These are phyloP conservation scores for Sepiola atlantica DNA, from an alignment of 2,888 invertebrate genomes.

Conservation along the genomic window DNA sequence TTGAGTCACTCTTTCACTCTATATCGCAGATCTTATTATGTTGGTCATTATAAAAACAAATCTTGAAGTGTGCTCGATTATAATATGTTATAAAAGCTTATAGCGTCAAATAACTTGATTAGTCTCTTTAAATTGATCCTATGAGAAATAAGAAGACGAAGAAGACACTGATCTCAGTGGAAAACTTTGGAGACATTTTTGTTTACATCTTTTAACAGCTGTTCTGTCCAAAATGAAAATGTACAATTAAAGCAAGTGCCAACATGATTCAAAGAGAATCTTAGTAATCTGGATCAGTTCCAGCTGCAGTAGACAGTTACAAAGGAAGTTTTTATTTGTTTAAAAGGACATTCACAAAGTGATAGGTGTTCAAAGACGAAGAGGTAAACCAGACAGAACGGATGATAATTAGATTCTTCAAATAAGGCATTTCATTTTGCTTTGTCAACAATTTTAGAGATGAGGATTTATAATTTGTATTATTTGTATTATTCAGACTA, in stretches of 20 bases:
- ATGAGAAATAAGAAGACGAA: neutral
- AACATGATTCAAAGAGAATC: neutral
- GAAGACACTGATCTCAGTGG: neutral
- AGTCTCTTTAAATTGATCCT: too few species aligned
- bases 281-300: neutral
- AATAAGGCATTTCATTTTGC: neutral
- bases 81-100: too few species aligned
- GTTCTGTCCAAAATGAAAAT: neutral
- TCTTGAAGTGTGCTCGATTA: too few species aligned
- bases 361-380: neutral
- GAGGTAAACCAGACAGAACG: neutral
- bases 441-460: neutral
- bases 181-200: neutral
- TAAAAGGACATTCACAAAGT: neutral
- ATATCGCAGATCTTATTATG: too few species aligned
- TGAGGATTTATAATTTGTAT: neutral
- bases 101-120: too few species aligned
- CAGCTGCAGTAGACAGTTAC: neutral
- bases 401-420: neutral
- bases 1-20: too few species aligned
- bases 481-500: too few species aligned
- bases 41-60: too few species aligned
- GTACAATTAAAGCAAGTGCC: neutral
- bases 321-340: neutral
- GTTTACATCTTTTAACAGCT: neutral